Percentiles rank a stretch among this genome's conserved stretches.
Conservation (phyloP, 2,113 vertebrate genomes). For the Madoqua kirkii region DNA sequence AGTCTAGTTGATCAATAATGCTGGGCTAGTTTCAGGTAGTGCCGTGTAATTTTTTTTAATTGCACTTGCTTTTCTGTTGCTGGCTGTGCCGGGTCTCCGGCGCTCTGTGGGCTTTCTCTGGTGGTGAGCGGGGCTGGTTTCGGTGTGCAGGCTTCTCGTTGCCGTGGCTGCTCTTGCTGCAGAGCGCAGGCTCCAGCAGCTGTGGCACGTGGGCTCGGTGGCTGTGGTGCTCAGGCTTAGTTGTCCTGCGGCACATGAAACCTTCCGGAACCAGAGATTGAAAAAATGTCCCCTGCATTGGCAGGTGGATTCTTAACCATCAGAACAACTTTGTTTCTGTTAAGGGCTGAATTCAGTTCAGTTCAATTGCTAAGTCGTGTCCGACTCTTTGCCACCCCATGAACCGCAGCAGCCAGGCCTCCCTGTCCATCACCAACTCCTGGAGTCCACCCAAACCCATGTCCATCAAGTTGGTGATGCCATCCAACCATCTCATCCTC, state of each 20-base stretch:
- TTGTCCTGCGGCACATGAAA: not conserved
- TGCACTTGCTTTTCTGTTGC: too few species aligned
- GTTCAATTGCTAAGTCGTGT: too few species aligned
- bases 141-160: not conserved
- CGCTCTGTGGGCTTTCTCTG: not conserved
- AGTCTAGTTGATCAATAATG: not conserved
- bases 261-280: not conserved
- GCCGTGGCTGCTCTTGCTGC: not conserved
- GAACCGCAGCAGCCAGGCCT: too few species aligned
- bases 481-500: too few species aligned
- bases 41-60: not conserved
- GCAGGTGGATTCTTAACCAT: not conserved
- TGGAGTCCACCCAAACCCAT: too few species aligned
- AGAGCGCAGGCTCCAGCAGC: not conserved
- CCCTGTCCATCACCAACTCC: too few species aligned
- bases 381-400: too few species aligned
- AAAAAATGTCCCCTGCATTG: not conserved
- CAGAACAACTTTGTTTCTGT: not conserved
- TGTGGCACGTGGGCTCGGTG: not conserved
- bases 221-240: not conserved
- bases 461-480: too few species aligned
- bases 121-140: not conserved
- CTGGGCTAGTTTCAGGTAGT: not conserved
- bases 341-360: not conserved
- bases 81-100: not conserved